Conservation (phyloP, 1,140 invertebrate species). For the Agrypnia vestita region DNA sequence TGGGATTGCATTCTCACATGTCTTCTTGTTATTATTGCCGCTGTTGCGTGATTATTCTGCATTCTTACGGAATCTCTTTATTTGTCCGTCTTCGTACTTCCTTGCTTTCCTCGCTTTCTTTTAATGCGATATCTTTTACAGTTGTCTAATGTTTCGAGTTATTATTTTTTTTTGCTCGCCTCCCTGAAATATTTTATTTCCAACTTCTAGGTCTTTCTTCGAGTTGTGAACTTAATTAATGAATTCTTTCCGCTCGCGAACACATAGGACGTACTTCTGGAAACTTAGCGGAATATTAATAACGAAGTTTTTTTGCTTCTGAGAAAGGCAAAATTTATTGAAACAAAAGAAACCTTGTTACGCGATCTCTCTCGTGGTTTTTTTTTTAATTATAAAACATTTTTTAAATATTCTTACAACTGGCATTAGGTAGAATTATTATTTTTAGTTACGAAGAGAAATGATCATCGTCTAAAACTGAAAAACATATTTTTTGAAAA, state of each 20-base stretch:
- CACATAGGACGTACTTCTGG: not conserved
- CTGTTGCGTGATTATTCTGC: constrained; percentile 16
- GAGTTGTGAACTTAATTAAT: no score
- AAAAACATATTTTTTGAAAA: no score
- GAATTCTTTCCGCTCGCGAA: no score
- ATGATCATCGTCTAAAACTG: no score
- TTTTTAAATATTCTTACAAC: not conserved
- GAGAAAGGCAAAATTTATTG: not conserved
- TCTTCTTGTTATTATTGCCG: constrained; percentile 5
- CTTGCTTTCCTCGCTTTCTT: not conserved
- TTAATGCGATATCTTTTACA: not conserved
- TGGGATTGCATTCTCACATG: constrained; percentile 3
- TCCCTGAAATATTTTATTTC: no score
- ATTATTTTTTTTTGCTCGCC: not conserved
- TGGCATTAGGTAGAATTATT: not conserved
- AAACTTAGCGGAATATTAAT: not conserved
- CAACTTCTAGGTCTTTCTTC: no score
- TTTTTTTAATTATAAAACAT: not conserved
- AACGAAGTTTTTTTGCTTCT: not conserved
- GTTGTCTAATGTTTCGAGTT: no score
- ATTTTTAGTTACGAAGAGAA: no score
- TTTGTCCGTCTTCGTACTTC: constrained; percentile 9
- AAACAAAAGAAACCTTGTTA: not conserved
- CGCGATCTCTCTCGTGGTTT: not conserved
- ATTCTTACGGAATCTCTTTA: constrained; percentile 2